These are phyloP conservation scores for Drosophila ananassae DNA, from an alignment of 1,140 invertebrate species.

Conservation along the genomic window DNA sequence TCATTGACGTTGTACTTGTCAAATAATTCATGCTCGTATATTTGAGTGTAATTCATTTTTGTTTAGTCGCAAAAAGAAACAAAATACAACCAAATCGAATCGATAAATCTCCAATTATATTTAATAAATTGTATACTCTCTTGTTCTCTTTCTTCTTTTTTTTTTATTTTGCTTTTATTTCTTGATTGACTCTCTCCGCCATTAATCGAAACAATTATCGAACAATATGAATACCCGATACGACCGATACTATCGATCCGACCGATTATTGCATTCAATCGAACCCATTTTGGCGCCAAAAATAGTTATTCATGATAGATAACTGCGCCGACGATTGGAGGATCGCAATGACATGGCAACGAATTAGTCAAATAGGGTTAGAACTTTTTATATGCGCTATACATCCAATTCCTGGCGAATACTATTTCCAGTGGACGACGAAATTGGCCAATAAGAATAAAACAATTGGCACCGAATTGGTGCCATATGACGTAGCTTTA, in stretches of 20 bases:
- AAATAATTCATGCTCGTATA: conserved; percentile 81
- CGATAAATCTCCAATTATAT: conserved; percentile 76
- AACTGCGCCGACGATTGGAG: conserved; percentile 99
- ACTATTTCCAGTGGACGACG: conserved; percentile 98
- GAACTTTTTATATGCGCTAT: conserved; percentile 98
- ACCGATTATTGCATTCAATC: conserved; percentile 7
- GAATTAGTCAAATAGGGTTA: conserved; percentile 95
- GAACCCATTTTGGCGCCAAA: conserved; percentile 7
- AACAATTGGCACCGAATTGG: conserved; percentile 91
- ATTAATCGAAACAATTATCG: not conserved
- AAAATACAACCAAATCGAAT: conserved; percentile 44
- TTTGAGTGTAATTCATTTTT: conserved; percentile 80
- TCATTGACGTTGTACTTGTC: conserved; percentile 80
- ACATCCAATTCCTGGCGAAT: conserved; percentile 98
- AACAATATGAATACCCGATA: not conserved
- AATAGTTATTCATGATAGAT: conserved; percentile 98
- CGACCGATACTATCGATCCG: not conserved
- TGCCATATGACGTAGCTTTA: conserved; percentile 97
- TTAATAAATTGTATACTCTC: conserved; percentile 71
- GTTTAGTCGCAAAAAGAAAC: conserved; percentile 71
- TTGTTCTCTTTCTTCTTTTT: conserved; percentile 1
- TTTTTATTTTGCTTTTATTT: conserved; percentile 26
- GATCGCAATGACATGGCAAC: conserved; percentile 99
- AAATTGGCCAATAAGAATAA: conserved; percentile 96
- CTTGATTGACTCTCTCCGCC: conserved; percentile 3